Evolutionary conservation across 2,113 vertebrate species (phyloP).

Genomic region (Tauraco erythrolophus): DNA sequence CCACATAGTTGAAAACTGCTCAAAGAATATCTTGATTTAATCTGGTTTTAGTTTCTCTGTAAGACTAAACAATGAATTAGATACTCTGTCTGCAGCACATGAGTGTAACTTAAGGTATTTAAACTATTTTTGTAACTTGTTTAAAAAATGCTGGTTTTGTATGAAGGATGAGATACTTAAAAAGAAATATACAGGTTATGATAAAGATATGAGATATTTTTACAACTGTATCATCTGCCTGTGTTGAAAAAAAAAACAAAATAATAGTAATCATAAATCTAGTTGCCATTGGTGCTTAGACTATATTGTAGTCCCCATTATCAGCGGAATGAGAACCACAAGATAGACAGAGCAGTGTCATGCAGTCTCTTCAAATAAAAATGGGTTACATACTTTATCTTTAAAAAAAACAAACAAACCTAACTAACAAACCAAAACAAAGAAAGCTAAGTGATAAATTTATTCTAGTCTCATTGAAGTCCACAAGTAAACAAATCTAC

Average conservation of each 20-base stretch:
- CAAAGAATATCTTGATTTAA: constrained; percentile 2
- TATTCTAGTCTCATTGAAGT: background rate
- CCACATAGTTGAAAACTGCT: background rate
- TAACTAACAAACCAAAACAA: background rate
- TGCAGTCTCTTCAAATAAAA: constrained; percentile 4
- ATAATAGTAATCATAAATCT: background rate
- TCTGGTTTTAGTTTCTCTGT: constrained; percentile 26
- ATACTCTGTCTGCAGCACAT: background rate
- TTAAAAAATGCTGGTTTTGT: background rate
- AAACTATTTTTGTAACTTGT: background rate
- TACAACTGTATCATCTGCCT: background rate
- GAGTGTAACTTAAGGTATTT: background rate
- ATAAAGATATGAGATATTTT: background rate
- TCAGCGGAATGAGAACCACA: background rate
- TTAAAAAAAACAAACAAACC: background rate
- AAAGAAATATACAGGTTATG: background rate
- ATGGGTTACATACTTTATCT: background rate
- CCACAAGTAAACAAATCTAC: constrained; percentile 28
- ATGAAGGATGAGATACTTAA: background rate
- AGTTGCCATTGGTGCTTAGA: background rate
- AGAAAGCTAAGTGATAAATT: background rate
- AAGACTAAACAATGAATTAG: constrained; percentile 30
- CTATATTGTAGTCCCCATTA: background rate
- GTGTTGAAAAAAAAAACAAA: background rate
- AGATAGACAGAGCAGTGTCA: background rate